Evolutionary conservation across 1,140 invertebrate species (phyloP), one percentile per base, ranked within the genome.

Genomic region (Rhagoletis zephyria): DNA sequence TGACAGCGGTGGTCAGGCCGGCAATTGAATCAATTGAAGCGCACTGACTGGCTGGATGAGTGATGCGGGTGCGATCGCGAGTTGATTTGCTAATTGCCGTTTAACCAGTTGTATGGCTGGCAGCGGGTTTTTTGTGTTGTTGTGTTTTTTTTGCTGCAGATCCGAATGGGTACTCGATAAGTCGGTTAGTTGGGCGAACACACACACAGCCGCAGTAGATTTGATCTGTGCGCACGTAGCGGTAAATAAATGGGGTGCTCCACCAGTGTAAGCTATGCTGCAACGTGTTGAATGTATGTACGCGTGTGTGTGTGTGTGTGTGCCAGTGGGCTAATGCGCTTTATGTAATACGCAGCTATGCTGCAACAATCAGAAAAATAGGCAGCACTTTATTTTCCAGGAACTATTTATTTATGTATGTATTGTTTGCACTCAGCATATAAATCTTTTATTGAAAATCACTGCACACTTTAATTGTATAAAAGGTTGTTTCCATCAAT

Each of bases 1-100:
- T 89, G 88, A 74, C 87, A 45, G 7, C 30, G 9, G 4, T 60
- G 74, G 16, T 9, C 61, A n/a, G 4, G 1, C 16, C n/a, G n/a
- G n/a, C 61, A 14, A 30, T 14, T 63, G n/a, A 30, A 30, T 30
- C 30, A 30, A 77, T n/a, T 48, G 48, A 59, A 81, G 45, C n/a
- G 48, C 48, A 48, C 3, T 16, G 16, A 63, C 4, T n/a, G 16
- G 7, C 16, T 12, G 10, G 45, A 14, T 48, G 45, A 56, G 10
- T 30, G 74, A 7, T 19, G 16, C n/a, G 4, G 42, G 42, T 14
- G n/a, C 9, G 16, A 45, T 16, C 74, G 45, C 67, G 9, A 45
- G 70, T 74, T 42, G 6, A 51, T 48, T 12, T 30, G 64, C 64
- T 9, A 5, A 74, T 74, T 81, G 45, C 42, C 48, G 16, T 30